Percentiles rank a stretch among this genome's conserved stretches.
Conservation (phyloP, 2,797 vertebrate species). For the Tamandua tetradactyla region DNA sequence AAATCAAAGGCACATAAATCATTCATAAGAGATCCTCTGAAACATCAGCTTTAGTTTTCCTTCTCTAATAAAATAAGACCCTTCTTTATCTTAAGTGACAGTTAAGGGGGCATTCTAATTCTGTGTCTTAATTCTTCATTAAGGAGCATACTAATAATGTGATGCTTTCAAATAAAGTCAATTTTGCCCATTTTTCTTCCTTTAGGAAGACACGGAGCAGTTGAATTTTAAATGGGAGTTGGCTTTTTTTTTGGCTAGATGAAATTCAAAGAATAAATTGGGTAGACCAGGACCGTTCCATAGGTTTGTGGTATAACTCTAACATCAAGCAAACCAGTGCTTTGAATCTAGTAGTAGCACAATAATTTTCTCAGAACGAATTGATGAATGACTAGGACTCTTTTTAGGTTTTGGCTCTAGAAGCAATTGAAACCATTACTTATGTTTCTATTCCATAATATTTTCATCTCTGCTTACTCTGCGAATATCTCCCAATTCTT, state of each 20-base stretch:
- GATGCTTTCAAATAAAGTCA: not conserved
- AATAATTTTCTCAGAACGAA: not conserved
- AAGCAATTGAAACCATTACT: not conserved
- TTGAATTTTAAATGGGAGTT: not conserved
- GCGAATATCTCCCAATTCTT: not conserved
- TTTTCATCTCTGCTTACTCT: not conserved
- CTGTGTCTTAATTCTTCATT: not conserved
- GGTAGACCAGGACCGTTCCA: not conserved
- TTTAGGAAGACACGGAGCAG: not conserved
- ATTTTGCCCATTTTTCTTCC: not conserved
- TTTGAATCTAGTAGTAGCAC: not conserved
- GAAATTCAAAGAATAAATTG: constrained; percentile 16
- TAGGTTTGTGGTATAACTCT: not conserved
- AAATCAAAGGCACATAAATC: constrained; percentile 45
- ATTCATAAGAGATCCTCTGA: constrained; percentile 19
- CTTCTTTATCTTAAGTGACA: constrained; percentile 64
- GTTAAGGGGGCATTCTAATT: constrained; percentile 39
- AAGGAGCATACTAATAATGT: constrained; percentile 2
- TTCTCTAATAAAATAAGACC: constrained; percentile 46
- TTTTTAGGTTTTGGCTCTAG: not conserved
- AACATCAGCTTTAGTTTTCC: constrained; percentile 46
- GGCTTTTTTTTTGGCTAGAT: not conserved
- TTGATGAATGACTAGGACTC: not conserved
- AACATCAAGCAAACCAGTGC: not conserved
- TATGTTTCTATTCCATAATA: not conserved